Base-by-base conservation (phyloP, 2,113 vertebrate genomes). In the Channa maculata region DNA sequence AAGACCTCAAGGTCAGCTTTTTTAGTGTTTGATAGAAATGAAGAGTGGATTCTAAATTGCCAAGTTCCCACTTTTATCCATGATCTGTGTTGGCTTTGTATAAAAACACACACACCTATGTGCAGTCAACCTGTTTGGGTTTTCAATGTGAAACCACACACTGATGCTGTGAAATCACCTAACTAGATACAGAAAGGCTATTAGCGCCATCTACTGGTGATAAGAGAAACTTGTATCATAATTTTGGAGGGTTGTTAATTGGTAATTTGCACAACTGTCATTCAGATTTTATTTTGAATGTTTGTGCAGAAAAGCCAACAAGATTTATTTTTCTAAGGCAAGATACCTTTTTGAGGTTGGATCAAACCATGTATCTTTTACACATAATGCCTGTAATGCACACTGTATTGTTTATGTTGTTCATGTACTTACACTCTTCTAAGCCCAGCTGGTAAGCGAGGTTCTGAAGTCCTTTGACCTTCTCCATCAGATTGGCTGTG, bases 401-500 rank as follows among this genome's bases (percentile, higher is more conserved):
- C 14, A 55, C 8, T 55, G 7, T 5, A 6, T 0, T 37, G 15
- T 65, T 12, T 75, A 48, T 67, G 48, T 67, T 53, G 48, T 64
- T 82, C 14, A 4, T 63, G 37, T 91, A 98, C 98, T 98, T 89
- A 99, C 98, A 99, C 88, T 99, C 98, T 93, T 99, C 98, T 77
- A 99, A 92, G 6, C 98, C 98, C 89, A 99, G 91, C 73, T 99
- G 98, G 81, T 99, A 99, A 44, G 97, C 98, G 57, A 99, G 91
- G 86, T 99, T 99, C 94, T 99, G 98, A 60, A 99, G 92, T 7
- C 97, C 98, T 91, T 97, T 97, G 74, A 99, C 97, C 76, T 99
- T 99, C 91, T 99, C 98, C 98, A 98, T 99, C 84, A 99, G 91
- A 85, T 99, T 99, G 76, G 97, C 97, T 63, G 96, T 99, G 52